Evolutionary conservation across 2,113 vertebrate species (phyloP).

Genomic region (Podarcis muralis): DNA sequence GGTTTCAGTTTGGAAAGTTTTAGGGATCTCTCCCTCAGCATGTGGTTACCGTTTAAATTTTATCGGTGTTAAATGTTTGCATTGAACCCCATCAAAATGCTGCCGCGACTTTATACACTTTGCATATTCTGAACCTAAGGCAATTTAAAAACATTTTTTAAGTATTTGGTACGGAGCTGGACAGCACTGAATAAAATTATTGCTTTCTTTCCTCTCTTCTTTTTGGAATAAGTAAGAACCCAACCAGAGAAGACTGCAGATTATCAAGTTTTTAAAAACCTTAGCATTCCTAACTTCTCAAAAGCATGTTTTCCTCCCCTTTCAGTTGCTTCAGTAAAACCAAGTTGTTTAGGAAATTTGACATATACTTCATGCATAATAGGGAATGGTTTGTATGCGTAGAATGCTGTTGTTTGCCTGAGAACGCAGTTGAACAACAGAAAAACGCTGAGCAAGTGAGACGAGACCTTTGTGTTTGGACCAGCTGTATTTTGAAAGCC

Average conservation of each 20-base stretch:
- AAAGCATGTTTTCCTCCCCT: not conserved
- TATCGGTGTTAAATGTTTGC: slow-evolving; percentile 29
- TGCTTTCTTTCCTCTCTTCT: not conserved
- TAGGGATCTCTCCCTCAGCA: not conserved
- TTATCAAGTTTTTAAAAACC: not conserved
- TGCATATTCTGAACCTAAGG: not conserved
- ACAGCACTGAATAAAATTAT: not conserved
- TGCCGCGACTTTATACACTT: not conserved
- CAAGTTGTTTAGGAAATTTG: not conserved
- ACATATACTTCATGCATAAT: not conserved
- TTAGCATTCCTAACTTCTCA: not conserved
- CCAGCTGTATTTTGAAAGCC: not conserved
- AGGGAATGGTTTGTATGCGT: not conserved
- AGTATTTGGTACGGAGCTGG: not conserved
- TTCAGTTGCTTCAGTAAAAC: not conserved
- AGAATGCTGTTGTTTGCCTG: not conserved
- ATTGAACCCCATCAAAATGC: not conserved
- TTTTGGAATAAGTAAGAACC: slow-evolving; percentile 6
- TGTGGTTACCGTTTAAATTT: slow-evolving; percentile 24
- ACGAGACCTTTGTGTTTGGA: not conserved
- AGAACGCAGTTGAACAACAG: not conserved
- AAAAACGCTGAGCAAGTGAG: not conserved
- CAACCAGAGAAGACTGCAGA: not conserved
- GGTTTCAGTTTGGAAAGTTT: slow-evolving; percentile 23
- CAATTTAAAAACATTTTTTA: not conserved